These are phyloP conservation scores for Synergus gifuensis DNA, from an alignment of 2,888 invertebrate genomes.

Conservation along the genomic window DNA sequence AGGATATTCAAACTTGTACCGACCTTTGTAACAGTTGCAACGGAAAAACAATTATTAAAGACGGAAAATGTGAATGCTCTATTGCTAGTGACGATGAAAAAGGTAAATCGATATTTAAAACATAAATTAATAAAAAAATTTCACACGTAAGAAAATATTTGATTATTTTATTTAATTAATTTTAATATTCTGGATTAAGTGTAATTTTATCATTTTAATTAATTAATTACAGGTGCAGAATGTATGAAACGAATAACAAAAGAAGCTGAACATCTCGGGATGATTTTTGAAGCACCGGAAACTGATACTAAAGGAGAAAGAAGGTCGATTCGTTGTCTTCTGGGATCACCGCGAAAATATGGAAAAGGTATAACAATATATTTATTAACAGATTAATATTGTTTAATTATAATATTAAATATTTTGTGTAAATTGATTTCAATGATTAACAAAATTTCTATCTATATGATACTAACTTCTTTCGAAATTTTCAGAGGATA, in stretches of 20 bases:
- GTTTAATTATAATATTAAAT: not conserved
- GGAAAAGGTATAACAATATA: slow-evolving; percentile 35
- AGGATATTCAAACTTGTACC: slow-evolving; percentile 56
- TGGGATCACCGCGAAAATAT: slow-evolving; percentile 39
- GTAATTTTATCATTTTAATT: not conserved
- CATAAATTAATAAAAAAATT: not conserved
- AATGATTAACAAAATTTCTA: not conserved
- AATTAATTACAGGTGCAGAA: slow-evolving; percentile 52
- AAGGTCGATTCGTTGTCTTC: slow-evolving; percentile 47
- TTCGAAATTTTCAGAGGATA: slow-evolving; percentile 58
- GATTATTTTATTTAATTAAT: not conserved
- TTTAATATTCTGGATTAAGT: not conserved
- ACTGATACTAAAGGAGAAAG: slow-evolving; percentile 35
- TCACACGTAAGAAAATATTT: not conserved
- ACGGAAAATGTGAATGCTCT: slow-evolving; percentile 61
- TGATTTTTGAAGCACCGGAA: slow-evolving; percentile 50
- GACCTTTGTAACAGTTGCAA: slow-evolving; percentile 61
- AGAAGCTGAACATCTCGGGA: slow-evolving; percentile 50
- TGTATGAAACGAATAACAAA: slow-evolving; percentile 56
- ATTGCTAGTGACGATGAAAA: slow-evolving; percentile 48
- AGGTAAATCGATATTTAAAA: slow-evolving; percentile 55
- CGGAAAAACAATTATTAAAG: slow-evolving; percentile 53
- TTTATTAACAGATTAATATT: no score
- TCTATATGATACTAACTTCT: not conserved
- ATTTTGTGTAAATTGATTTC: not conserved